Evolutionary conservation across 2,113 vertebrate genomes (phyloP), one percentile per base, ranked within the genome.

Genomic region (Misgurnus mizolepis): DNA sequence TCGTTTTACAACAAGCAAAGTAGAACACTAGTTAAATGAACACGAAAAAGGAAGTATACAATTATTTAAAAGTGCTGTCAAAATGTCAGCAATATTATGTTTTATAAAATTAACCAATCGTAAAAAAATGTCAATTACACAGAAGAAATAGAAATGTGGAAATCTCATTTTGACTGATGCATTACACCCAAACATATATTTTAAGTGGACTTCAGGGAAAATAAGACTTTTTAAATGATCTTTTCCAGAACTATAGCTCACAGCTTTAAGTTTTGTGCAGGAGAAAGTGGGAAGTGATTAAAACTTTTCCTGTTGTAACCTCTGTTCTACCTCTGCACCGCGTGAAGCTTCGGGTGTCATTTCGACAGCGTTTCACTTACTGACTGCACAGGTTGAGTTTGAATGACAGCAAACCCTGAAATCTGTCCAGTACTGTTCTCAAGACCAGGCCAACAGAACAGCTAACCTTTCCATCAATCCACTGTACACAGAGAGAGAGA

Each of bases 241-340:
- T 70, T 53, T 39, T 60, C 17, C 43, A 4, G 5, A 49, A n/a
- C 27, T 6, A 10, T 43, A 39, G 43, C 10, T 62, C 34, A n/a
- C 58, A 27, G 58, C 22, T 64, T 49, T 64, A 62, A 49, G 73
- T 27, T 62, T 11, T 22, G 72, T 34, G 18, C 45, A 64, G 49
- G 22, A 39, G 50, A 75, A 43, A 64, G 58, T 47, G 27, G 60
- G 73, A 76, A 76, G 60, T 76, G 60, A 76, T 76, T 76, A 50
- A 64, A 64, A 76, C 73, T 76, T 76, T 76, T 50, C 45, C 43
- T 76, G 5, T 76, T 27, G 73, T 64, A 76, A 76, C 60, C 60
- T 12, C 73, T 62, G 43, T 39, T 64, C 60, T 76, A 76, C 60
- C 45, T 64, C 73, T 49, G 8, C 22, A 18, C 43, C 64, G 43